Conservation (phyloP, 2,888 invertebrate genomes). For the Xanthia icteritia region DNA sequence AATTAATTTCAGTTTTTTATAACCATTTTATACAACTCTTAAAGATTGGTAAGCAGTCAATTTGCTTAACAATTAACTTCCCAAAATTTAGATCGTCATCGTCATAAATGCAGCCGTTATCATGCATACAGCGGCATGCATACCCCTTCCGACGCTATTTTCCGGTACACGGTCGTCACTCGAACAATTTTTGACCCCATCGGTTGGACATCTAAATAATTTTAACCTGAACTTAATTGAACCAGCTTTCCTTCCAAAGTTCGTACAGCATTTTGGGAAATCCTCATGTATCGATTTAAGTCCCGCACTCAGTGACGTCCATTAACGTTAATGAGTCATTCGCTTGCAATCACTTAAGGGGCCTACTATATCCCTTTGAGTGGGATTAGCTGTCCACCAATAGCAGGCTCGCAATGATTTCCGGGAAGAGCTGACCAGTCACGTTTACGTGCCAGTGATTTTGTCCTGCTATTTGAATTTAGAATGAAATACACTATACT, state of each 20-base stretch:
- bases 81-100: no score
- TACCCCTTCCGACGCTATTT: not conserved
- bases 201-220: not conserved
- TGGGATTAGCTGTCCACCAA: conserved; percentile 12
- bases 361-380: conserved; percentile 29
- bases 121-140: no score
- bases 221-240: not conserved
- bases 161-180: not conserved
- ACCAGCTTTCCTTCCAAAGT: not conserved
- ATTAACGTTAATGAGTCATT: conserved; percentile 47
- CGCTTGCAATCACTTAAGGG: conserved; percentile 33
- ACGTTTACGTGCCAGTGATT: not conserved
- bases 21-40: no score
- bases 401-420: conserved; percentile 4
- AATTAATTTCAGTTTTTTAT: no score
- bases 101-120: no score
- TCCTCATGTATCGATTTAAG: conserved; percentile 19
- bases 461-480: not conserved
- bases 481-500: not conserved
- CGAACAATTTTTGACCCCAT: not conserved
- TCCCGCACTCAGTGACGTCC: not conserved
- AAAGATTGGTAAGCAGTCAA: no score
- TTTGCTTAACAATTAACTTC: no score
- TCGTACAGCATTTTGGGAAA: no score
- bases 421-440: not conserved